Conservation (phyloP, 2,113 vertebrate species). For the Ahaetulla prasina region DNA sequence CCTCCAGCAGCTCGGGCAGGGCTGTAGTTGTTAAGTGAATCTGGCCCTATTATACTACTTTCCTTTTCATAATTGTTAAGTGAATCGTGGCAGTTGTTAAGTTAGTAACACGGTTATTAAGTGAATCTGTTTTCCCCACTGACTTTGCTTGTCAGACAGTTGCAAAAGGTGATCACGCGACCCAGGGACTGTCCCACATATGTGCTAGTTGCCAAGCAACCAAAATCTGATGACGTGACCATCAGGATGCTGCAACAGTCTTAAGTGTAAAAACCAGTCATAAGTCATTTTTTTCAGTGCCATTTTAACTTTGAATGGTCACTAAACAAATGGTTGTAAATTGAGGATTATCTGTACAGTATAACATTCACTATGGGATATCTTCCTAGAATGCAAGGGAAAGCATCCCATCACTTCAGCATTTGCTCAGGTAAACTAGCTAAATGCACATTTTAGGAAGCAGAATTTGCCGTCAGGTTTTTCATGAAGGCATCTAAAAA, state of each 20-base stretch:
- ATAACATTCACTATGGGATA: background rate
- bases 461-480: background rate
- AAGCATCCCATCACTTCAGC: background rate
- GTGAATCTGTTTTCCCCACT: background rate
- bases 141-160: background rate
- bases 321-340: background rate
- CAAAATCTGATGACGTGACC: background rate
- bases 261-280: background rate
- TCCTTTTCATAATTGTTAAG: background rate
- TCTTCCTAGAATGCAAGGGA: background rate
- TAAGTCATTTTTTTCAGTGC: background rate
- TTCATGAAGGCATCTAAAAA: background rate
- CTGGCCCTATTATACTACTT: background rate
- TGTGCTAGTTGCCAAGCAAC: background rate
- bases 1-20: too few relatives aligned
- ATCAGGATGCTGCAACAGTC: background rate
- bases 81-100: background rate
- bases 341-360: background rate
- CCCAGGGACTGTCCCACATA: background rate
- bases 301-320: background rate
- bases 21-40: background rate
- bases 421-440: background rate
- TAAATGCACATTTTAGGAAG: background rate
- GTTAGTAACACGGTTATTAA: background rate
- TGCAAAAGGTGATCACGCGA: background rate